Conservation (phyloP, 2,797 vertebrate genomes). For the Scolopax rusticola region DNA sequence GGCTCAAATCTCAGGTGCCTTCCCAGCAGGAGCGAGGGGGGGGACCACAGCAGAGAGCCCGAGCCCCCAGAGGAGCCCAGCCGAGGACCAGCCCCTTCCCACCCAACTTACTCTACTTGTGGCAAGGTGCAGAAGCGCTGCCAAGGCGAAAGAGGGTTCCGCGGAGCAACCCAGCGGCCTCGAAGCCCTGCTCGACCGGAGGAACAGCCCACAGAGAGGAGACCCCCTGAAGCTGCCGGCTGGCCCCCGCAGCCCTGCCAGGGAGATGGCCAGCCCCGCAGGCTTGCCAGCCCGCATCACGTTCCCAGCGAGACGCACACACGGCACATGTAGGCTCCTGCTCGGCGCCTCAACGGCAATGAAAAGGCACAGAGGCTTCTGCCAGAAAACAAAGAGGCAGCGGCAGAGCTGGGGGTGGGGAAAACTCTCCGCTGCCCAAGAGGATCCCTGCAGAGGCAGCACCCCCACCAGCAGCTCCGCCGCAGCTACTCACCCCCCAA, state of each 20-base stretch:
- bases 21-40: background rate
- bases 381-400: slow-evolving; percentile 71
- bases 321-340: slow-evolving; percentile 55
- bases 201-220: background rate
- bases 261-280: background rate
- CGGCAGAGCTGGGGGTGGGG: slow-evolving; percentile 65
- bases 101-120: slow-evolving; percentile 63
- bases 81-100: slow-evolving; percentile 27
- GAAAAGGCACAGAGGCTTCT: slow-evolving; percentile 66
- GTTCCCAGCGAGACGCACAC: slow-evolving; percentile 8
- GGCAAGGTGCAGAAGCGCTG: slow-evolving; percentile 58
- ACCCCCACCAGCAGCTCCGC: background rate
- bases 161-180: background rate
- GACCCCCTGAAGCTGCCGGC: background rate
- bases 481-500: background rate
- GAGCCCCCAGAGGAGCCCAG: background rate
- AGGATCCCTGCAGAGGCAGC: slow-evolving; percentile 61
- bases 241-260: background rate
- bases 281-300: slow-evolving; percentile 29
- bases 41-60: background rate
- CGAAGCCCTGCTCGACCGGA: background rate
- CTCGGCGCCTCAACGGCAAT: slow-evolving; percentile 45
- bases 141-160: background rate
- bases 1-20: slow-evolving; percentile 48
- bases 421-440: slow-evolving; percentile 68